Base-by-base conservation (phyloP, 2,888 invertebrate genomes). In the Mythimna albipuncta region DNA sequence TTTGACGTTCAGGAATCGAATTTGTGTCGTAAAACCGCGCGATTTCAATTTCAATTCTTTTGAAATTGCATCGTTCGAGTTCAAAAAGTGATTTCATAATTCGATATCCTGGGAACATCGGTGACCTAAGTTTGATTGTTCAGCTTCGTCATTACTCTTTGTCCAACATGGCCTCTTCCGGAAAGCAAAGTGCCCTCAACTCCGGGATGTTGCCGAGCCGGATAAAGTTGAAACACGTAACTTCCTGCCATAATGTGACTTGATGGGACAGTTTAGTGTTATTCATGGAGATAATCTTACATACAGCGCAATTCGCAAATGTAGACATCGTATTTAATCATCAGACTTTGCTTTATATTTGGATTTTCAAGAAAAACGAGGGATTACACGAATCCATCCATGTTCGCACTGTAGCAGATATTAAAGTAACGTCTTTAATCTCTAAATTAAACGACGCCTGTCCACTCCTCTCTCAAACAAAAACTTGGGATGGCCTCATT, bases 161-260 rank as follows among this genome's bases (percentile, higher is more conserved):
- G 91, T 91, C 80, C 87, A 87, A 86, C 77, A 82, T 82, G 74
- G 84, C 81, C 86, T 82, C 89, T 90, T 91, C 91, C 92, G 91
- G 89, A 84, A 87, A 82, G 79, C 88, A 83, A 87, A 91, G 91
- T 90, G 88, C 88, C 83, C 89, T 90, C 85, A 87, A 87, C 88
- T 55, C 86, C 87, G 86, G 89, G 89, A 89, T 86, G 72, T 78
- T 74, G 86, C 77, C 75, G 75, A 87, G 82, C 90, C 90, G 92
- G 91, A 92, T 88, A 89, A 90, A 83, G 82, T 85, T 87, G 87
- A 90, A 90, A 82, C 83, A 89, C 89, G 92, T 87, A 84, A 89
- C 89, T 88, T 93, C 91, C 92, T 86, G 86, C 70, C 72, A 85
- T 82, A 82, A 85, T 77, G 76, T 76, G 79, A 78, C 72, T 78